phyloP scores from a whole-genome alignment of 2,888 invertebrate species.

The Metacarcinus magister region DNA sequence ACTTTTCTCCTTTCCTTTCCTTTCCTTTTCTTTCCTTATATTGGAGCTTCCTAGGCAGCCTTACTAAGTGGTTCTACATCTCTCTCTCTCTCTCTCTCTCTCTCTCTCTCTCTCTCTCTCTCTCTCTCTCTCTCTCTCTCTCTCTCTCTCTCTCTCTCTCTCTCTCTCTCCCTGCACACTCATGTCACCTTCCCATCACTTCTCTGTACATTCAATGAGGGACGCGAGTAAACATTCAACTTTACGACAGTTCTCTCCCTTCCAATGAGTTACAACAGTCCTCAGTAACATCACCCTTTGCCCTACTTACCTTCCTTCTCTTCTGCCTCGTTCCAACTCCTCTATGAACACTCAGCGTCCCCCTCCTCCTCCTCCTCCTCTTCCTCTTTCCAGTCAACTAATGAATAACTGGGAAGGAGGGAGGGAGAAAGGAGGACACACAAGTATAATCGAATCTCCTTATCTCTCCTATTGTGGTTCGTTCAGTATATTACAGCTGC shows the following conservation, averaged over 20 bases:
- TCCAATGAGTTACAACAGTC: neutral
- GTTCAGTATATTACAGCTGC: neutral
- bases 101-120: neutral
- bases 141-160: neutral
- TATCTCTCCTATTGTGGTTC: slow-evolving; percentile 8
- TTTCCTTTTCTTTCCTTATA: too few species aligned
- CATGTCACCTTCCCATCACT: too few species aligned
- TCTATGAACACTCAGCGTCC: neutral
- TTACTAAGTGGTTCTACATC: too few species aligned
- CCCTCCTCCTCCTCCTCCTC: neutral
- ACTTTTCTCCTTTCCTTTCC: too few species aligned
- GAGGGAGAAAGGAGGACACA: too few species aligned
- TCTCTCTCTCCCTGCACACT: neutral
- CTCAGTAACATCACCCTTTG: neutral
- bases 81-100: neutral
- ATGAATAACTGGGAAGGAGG: neutral
- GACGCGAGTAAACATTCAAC: neutral
- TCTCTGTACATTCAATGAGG: too few species aligned
- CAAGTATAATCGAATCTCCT: neutral
- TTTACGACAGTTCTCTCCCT: neutral
- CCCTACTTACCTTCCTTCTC: neutral
- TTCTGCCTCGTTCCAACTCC: neutral
- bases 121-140: slow-evolving; percentile 2
- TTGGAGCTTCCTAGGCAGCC: too few species aligned
- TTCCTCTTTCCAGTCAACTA: neutral